These are phyloP conservation scores for Ivindomyrus marchei DNA, from an alignment of 2,113 vertebrate genomes.

Conservation along the genomic window DNA sequence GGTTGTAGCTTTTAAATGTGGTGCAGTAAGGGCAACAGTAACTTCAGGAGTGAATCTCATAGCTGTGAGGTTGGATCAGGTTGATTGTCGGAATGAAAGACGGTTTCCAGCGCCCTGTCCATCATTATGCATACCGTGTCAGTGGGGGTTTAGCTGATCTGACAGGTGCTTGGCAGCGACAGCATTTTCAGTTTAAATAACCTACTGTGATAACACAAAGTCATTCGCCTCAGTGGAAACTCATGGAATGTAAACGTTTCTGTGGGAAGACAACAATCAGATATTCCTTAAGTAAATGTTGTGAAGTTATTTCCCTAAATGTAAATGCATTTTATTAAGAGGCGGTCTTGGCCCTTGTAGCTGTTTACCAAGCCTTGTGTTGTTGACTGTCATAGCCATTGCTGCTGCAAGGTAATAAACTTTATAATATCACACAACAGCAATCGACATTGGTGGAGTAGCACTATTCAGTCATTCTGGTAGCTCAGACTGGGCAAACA, in stretches of 20 bases:
- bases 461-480: not conserved
- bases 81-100: not conserved
- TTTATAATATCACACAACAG: not conserved
- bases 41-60: not conserved
- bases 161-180: not conserved
- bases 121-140: not conserved
- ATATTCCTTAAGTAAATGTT: not conserved
- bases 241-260: not conserved
- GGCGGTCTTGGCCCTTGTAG: not conserved
- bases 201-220: not conserved
- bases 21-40: not conserved
- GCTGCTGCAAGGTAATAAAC: conserved; percentile 2
- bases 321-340: not conserved
- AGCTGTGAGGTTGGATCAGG: not conserved
- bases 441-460: not conserved
- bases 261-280: not conserved
- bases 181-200: not conserved
- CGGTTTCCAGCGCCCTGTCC: not conserved
- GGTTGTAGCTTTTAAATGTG: not conserved
- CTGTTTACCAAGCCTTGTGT: not conserved
- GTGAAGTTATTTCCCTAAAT: not conserved
- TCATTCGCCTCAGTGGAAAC: not conserved
- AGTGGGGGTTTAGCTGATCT: not conserved
- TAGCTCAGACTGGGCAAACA: conserved; percentile 1
- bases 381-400: not conserved